Evolutionary conservation across 2,888 invertebrate species (phyloP), one percentile per base, ranked within the genome.

Genomic region (Drosophila ezoana): DNA sequence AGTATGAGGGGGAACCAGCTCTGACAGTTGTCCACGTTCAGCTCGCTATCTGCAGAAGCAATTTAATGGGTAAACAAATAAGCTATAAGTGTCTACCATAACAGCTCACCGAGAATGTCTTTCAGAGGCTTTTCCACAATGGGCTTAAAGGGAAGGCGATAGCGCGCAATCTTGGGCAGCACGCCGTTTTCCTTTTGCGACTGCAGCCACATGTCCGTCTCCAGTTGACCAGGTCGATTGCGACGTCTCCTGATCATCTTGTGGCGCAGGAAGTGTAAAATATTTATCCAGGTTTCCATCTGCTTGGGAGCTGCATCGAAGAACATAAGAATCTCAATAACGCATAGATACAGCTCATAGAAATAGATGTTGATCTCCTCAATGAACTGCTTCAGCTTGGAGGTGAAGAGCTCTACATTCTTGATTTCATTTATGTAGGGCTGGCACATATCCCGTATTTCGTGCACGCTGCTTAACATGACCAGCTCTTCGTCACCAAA

Each of bases 1-100:
- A 92, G 85, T 51, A 92, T 91, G 14, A 92, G 80, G 2, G 93
- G 92, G 65, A 92, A 92, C 92, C 92, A 92, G 56, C 90, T 91
- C 54, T 91, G 90, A 37, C 92, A 92, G 58, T 91, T 92, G 45
- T 91, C 92, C n/a, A 92, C 90, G 68, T 85, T 89, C 0, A 92
- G 64, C 70, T 92, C 92, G 47, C 88, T 87, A 49, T 90, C 92
- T 92, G 45, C 5, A 76, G 49, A 4, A 5, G 0, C 11, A 54
- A n/a, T 40, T n/a, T 0, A n/a, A 16, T 2, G 10, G 11, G 5
- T 1, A n/a, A 20, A 9, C 8, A 37, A 10, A 43, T 10, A 38
- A 35, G 8, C 8, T 28, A 2, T 8, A 28, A 28, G 28, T 1
- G 2, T 8, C 28, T 4, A 0, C 6, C 1, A 4, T 0, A 59